Evolutionary conservation across 2,888 invertebrate species (phyloP).

Genomic region (Xestia sexstrigata): DNA sequence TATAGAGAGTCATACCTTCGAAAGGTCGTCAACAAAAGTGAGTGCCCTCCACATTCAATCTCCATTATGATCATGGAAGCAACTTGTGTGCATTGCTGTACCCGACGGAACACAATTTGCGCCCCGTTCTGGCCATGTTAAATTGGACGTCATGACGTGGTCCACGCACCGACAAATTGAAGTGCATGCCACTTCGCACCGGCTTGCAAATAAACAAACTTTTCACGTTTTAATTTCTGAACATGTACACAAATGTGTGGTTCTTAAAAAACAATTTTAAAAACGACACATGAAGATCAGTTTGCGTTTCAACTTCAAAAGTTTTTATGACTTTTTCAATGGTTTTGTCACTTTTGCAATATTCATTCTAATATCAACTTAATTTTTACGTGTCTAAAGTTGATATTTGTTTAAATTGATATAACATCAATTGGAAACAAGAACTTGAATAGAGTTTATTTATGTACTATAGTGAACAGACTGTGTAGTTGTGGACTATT

Average conservation of each 20-base stretch:
- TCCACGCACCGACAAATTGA: constrained; percentile 59
- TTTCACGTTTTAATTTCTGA: background rate
- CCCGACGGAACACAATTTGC: constrained; percentile 45
- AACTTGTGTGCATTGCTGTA: constrained; percentile 30
- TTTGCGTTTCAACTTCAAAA: too few relatives aligned
- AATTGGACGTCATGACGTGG: constrained; percentile 57
- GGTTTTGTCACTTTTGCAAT: background rate
- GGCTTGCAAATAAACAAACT: constrained; percentile 35
- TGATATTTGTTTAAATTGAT: background rate
- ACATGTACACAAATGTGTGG: background rate
- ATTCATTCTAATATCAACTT: background rate
- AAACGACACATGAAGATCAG: background rate
- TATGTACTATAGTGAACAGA: background rate
- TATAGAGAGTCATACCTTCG: background rate
- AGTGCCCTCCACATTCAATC: constrained; percentile 20
- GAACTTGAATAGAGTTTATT: background rate
- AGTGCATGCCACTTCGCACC: constrained; percentile 42
- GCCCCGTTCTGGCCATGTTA: constrained; percentile 39
- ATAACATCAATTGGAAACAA: background rate
- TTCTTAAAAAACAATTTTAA: background rate
- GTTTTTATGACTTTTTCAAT: background rate
- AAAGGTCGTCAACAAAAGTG: constrained; percentile 26
- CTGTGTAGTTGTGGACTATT: background rate
- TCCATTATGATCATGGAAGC: constrained; percentile 30
- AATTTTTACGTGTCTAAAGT: rapidly evolving